Evolutionary conservation across 2,113 vertebrate genomes (phyloP).

Genomic region (Peucedramus taeniatus): DNA sequence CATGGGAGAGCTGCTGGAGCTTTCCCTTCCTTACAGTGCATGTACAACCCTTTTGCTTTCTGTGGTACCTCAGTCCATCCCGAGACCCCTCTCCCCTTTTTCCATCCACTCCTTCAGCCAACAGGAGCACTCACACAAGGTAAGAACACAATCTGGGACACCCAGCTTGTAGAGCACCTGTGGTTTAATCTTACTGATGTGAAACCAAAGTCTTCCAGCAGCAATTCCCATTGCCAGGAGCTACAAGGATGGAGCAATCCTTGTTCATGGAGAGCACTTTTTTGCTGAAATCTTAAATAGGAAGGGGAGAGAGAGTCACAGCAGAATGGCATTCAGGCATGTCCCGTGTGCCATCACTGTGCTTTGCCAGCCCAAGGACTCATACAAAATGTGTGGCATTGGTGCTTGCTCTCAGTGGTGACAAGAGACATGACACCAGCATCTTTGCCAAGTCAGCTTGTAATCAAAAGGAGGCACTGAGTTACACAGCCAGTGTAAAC

Average conservation of each 20-base stretch:
- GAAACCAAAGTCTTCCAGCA: not conserved
- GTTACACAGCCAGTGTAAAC: not conserved
- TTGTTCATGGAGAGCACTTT: rapidly evolving
- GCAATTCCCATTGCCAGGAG: not conserved
- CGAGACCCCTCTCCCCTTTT: rapidly evolving
- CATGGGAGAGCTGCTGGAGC: not conserved
- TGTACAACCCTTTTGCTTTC: not conserved
- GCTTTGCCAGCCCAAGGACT: not conserved
- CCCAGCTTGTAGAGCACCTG: not conserved
- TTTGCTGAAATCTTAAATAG: not conserved
- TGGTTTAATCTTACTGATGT: not conserved
- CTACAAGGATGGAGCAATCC: not conserved
- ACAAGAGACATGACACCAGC: not conserved
- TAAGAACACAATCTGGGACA: not conserved
- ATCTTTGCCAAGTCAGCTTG: not conserved
- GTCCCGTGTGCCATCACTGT: not conserved
- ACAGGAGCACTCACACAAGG: not conserved
- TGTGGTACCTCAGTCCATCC: not conserved
- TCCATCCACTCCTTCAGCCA: not conserved
- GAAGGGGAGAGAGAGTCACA: not conserved
- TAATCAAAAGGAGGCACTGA: not conserved
- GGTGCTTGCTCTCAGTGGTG: not conserved
- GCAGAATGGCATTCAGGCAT: not conserved
- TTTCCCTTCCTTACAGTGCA: not conserved
- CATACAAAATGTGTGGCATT: not conserved